Evolutionary conservation across 1,140 invertebrate genomes (phyloP).

Genomic region (Rhopalosiphum padi): DNA sequence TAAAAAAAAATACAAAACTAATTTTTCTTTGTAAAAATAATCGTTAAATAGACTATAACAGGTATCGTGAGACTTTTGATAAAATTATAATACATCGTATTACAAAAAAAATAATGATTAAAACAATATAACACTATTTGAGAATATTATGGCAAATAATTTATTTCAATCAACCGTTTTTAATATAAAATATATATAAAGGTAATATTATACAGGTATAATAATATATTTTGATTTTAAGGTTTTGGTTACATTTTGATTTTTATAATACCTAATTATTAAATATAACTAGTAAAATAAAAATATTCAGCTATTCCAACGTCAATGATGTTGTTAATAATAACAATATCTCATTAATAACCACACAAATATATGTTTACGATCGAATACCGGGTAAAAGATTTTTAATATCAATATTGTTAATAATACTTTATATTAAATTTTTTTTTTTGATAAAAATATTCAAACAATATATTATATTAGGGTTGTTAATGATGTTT

Average conservation of each 20-base stretch:
- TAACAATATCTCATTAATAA: background rate
- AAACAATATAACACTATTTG: background rate
- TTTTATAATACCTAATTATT: background rate
- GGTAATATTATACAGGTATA: background rate
- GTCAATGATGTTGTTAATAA: background rate
- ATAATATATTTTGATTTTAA: background rate
- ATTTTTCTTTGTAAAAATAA: background rate
- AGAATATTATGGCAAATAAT: background rate
- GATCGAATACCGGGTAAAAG: background rate
- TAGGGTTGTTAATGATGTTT: background rate
- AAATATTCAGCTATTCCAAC: background rate
- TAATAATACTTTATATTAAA: background rate
- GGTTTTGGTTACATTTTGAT: background rate
- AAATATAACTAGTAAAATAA: background rate
- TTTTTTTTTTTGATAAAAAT: background rate
- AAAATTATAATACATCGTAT: background rate
- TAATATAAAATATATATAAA: background rate
- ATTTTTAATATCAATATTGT: background rate
- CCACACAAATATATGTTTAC: background rate
- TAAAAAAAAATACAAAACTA: background rate
- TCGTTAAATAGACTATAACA: background rate
- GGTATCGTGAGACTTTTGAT: background rate
- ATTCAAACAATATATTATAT: background rate
- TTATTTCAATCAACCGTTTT: background rate
- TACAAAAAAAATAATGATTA: constrained; percentile 10